Conservation (phyloP, 2,888 invertebrate species). For the Eugnorisma glareosa region DNA sequence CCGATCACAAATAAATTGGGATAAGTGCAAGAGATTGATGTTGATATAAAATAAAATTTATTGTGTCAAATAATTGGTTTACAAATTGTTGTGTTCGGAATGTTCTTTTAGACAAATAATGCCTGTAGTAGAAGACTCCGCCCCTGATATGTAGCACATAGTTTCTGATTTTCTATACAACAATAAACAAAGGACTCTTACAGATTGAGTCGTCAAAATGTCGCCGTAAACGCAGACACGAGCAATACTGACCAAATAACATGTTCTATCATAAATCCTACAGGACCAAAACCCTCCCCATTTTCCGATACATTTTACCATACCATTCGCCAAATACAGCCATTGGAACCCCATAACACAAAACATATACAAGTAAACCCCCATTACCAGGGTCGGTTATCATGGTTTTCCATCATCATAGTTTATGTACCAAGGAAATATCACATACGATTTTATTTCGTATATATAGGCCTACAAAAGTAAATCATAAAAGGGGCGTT, state of each 20-base stretch:
- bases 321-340: conserved; percentile 37
- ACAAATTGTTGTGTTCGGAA: no score
- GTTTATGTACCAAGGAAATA: conserved; percentile 64
- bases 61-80: no score
- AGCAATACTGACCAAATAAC: not conserved
- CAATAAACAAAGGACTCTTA: not conserved
- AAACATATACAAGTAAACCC: conserved; percentile 48
- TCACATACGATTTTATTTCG: conserved; percentile 82
- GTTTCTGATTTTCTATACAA: no score
- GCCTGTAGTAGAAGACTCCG: no score
- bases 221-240: not conserved
- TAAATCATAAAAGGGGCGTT: conserved; percentile 85
- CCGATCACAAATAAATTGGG: not conserved
- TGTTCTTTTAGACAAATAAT: no score
- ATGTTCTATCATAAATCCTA: conserved; percentile 21
- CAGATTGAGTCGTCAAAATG: not conserved
- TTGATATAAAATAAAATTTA: no score
- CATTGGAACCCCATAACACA: conserved; percentile 42
- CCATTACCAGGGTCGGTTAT: conserved; percentile 54
- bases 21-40: not conserved
- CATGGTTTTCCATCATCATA: conserved; percentile 65
- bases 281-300: not conserved
- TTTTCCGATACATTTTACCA: conserved; percentile 36
- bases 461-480: conserved; percentile 78
- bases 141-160: no score